Base-by-base conservation (phyloP, 2,113 vertebrate species). In the Camelus bactrianus region DNA sequence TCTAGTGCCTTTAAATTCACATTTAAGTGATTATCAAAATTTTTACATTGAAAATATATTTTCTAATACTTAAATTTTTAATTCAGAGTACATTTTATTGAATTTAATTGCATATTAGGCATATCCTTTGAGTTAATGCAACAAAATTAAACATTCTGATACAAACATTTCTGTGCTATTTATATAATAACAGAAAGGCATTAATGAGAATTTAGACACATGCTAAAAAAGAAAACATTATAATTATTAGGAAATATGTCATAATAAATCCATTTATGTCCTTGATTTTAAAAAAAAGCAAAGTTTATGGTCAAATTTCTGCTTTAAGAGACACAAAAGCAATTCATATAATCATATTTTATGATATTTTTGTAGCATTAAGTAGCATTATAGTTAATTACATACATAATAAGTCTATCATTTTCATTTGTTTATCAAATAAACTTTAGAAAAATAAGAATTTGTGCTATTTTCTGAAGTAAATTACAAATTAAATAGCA, bases 11-110 rank as follows among this genome's bases (percentile, higher is more conserved):
- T 69, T 54, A 82, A 4, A 83, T 90, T 85, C 16, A 92, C 16
- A 67, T 91, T 92, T 88, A 93, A 90, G 52, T 26, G 12, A 35
- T 67, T 83, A 38, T 19, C n/a, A 89, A 81, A 64, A 81, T 46
- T 83, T 8, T 81, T 72, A 89, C 77, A 15, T 5, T 94, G 13
- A 94, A 70, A 94, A 65, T n/a, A 62, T 26, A 24, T 54, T 92
- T 54, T 42, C 30, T 56, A 87, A 56, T 48, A 48, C 5, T 77
- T 76, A 91, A 84, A 84, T 16, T 69, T 86, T 91, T 89, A 92
- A 92, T 48, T 89, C 77, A 28, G 42, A 93, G 54, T 56, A 30
- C 2, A 83, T 6, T 98, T 98, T 98, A 98, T 96, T 98, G 12
- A n/a, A 92, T 42, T 94, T 95, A 85, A 69, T 60, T 96, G 0